A percentile compares a stretch with the other conserved stretches of the same genome.
phyloP scores from a whole-genome alignment of 2,888 invertebrate species.

The Cistogaster globosa region DNA sequence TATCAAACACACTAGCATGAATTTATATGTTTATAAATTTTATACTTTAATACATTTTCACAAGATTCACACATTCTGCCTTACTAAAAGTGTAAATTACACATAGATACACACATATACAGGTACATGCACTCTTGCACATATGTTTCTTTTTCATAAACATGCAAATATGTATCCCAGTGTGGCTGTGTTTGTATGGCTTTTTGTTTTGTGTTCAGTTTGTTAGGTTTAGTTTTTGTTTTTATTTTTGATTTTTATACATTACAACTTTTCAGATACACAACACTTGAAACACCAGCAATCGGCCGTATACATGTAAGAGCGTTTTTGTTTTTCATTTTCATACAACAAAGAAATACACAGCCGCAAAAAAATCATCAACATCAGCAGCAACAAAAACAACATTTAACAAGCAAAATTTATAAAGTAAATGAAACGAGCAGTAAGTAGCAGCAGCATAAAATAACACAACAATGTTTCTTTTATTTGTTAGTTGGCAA shows the following conservation, averaged over 20 bases:
- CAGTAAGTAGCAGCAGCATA: constrained; percentile 26
- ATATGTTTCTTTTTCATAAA: constrained; percentile 32
- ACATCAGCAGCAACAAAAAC: constrained; percentile 3
- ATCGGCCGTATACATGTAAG: constrained; percentile 59
- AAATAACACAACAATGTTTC: constrained; percentile 28
- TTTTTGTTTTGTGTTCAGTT: constrained; percentile 55
- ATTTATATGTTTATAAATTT: constrained; percentile 47
- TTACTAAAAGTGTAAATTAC: constrained; percentile 59
- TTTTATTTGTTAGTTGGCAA: constrained; percentile 31
- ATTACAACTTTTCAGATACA: constrained; percentile 61
- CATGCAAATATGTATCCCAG: not conserved
- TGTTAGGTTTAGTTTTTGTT: constrained; percentile 27
- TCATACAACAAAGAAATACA: constrained; percentile 40
- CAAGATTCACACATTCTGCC: constrained; percentile 47
- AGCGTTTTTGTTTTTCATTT: constrained; percentile 45
- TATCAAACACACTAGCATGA: constrained; percentile 15
- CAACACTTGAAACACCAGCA: constrained; percentile 45
- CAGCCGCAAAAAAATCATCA: constrained; percentile 25
- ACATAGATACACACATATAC: constrained; percentile 57
- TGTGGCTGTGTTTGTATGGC: constrained; percentile 5
- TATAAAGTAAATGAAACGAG: constrained; percentile 15
- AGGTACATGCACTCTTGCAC: constrained; percentile 20
- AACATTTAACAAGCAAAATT: constrained; percentile 37
- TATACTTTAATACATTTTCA: constrained; percentile 58
- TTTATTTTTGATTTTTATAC: constrained; percentile 46